Base-by-base conservation (phyloP, 2,888 invertebrate genomes). In the Pandemis cinnamomeana region DNA sequence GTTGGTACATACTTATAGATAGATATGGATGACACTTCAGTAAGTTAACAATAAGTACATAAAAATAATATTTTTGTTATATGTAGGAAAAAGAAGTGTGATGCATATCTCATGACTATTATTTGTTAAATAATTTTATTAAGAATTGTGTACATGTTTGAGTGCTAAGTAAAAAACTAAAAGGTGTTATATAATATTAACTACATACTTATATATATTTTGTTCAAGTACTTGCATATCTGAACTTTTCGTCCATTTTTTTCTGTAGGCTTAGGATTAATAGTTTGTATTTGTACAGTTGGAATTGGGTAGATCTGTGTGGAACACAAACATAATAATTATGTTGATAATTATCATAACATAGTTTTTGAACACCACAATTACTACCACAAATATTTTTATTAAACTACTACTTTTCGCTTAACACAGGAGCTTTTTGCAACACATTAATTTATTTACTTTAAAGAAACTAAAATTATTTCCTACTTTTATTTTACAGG, bases 81-180 rank as follows among this genome's bases (percentile, higher is more conserved):
- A 53, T 53, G 58, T 58, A 58, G 58, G 0, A 58, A 58, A 58
- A 27, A 58, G 46, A 74, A 74, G 67, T 71, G 61, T 74, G 67
- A 74, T 71, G 61, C 74, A 74, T 71, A 55, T 71, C 53, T 53
- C 36, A 4, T 11, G 2, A 46, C 13, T 69, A 60, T 71, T 67
- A 74, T 67, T 74, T 69, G 72, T 72, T 63, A 69, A 20, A 64
- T 72, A 69, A 68, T 72, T 51, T 68, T 55, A 64, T 69, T 63
- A 27, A 71, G 27, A 68, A 58, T 53, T 15, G 11, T 11, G 0
- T 55, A 62, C 55, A 46, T 66, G n/a, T 66, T 60, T 71, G 61
- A 27, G 67, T 68, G 55, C 55, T 63, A 63, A 68, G 46, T 55
- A 67, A 55, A 67, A 64, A 58, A 62, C 48, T 74, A 61, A 66